A percentile compares a stretch with the other conserved stretches of the same genome.
These are phyloP conservation scores for Drosophila prolongata DNA, from an alignment of 2,888 invertebrate genomes.

Conservation along the genomic window DNA sequence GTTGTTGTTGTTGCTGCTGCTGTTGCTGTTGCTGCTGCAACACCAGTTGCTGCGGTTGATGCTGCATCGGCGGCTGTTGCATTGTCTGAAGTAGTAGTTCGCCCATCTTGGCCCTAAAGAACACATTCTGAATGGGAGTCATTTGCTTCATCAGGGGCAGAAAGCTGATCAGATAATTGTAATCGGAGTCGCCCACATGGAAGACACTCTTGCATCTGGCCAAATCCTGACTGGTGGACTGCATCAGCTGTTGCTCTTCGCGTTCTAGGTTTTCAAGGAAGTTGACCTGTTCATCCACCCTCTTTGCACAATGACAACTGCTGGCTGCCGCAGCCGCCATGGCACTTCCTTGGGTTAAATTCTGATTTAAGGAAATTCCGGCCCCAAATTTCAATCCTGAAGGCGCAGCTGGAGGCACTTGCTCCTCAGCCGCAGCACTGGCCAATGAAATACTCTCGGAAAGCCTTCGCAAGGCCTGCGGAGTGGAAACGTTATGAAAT, in stretches of 20 bases:
- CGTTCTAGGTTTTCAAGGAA: slow-evolving; percentile 74
- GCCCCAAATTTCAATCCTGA: neutral
- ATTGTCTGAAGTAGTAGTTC: slow-evolving; percentile 75
- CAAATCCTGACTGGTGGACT: slow-evolving; percentile 78
- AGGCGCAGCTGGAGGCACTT: slow-evolving; percentile 9
- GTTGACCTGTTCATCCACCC: slow-evolving; percentile 76
- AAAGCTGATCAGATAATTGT: slow-evolving; percentile 80
- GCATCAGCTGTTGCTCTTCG: slow-evolving; percentile 78
- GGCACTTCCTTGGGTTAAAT: slow-evolving; percentile 35
- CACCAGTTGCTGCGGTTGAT: slow-evolving; percentile 13
- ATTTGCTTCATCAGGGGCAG: slow-evolving; percentile 82
- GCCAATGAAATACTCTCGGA: slow-evolving; percentile 73
- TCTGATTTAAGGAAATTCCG: slow-evolving; percentile 1
- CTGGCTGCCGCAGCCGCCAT: slow-evolving; percentile 57
- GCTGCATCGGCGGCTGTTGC: slow-evolving; percentile 56
- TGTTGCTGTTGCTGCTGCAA: slow-evolving; percentile 23
- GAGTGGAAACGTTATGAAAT: slow-evolving; percentile 75
- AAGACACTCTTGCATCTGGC: slow-evolving; percentile 68
- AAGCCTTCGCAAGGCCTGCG: slow-evolving; percentile 74
- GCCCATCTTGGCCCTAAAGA: slow-evolving; percentile 80
- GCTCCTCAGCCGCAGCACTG: slow-evolving; percentile 67
- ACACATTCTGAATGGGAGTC: slow-evolving; percentile 75
- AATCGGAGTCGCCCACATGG: slow-evolving; percentile 81
- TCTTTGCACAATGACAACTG: slow-evolving; percentile 71
- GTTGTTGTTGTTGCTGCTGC: slow-evolving; percentile 37